phyloP scores from a whole-genome alignment of 2,888 invertebrate species.

The Disparrhopalites patrizii region DNA sequence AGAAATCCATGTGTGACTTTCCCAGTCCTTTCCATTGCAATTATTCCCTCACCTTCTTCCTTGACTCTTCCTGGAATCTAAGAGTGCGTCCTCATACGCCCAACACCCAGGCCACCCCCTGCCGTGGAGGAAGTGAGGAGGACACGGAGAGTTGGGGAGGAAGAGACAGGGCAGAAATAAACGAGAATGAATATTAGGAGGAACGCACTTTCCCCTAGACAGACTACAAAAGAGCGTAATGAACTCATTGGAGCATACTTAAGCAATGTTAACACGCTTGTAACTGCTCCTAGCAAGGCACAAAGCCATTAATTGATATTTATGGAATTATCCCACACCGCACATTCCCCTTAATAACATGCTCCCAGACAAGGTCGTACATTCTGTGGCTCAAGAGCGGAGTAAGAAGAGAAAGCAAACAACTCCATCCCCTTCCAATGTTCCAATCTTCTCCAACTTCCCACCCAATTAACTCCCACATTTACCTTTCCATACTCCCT shows the following conservation, averaged over 20 bases:
- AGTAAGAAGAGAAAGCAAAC: background rate
- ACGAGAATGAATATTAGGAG: no score
- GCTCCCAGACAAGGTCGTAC: no score
- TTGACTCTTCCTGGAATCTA: constrained; percentile 12
- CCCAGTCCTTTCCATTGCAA: constrained; percentile 6
- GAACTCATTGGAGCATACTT: constrained; percentile 9
- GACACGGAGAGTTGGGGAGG: background rate
- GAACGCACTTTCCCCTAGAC: no score
- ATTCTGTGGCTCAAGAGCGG: no score
- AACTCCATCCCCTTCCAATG: background rate
- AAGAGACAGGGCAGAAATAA: no score
- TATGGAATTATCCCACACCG: constrained; percentile 37
- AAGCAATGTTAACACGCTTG: background rate
- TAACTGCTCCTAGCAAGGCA: constrained; percentile 24
- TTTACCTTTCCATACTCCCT: background rate
- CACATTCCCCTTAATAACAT: no score
- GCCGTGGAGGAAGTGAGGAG: no score
- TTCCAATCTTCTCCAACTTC: background rate
- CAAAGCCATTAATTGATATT: constrained; percentile 42
- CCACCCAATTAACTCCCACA: background rate
- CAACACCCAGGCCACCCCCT: background rate
- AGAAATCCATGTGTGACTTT: background rate
- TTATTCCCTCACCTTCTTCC: constrained; percentile 9
- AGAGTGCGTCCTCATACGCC: background rate
- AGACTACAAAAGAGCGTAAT: no score